Evolutionary conservation across 2,113 vertebrate genomes (phyloP), one percentile per base, ranked within the genome.

Genomic region (Puntigrus tetrazona): DNA sequence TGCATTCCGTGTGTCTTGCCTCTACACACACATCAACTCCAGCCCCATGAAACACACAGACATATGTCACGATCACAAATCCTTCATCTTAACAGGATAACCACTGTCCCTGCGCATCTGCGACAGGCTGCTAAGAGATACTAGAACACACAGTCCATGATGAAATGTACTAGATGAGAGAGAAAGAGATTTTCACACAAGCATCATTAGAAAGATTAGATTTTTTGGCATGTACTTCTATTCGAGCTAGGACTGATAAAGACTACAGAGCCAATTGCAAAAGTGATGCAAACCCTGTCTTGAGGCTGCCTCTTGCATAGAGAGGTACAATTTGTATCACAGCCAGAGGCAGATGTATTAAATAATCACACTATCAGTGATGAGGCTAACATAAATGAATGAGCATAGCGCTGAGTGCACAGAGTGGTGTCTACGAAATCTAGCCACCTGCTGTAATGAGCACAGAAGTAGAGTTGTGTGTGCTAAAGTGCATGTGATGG

Each of bases 381-480:
- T 22, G 90, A 81, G 83, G 85, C n/a, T n/a, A 89, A 90, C 86
- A 59, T 0, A 67, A 73, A 89, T 89, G 86, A 90, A 92, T 93
- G 65, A 80, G 59, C 38, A n/a, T n/a, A 47, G 9, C 1, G 36
- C 55, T 78, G 22, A 79, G 78, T 20, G 77, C 77, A 63, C 38
- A 22, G 41, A 65, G 25, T 31, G 61, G 41, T 65, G 59, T 80
- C 31, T 80, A 41, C 5, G 41, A 80, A 80, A 80, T 80, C 78
- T 65, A n/a, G 41, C 47, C 78, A 80, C 38, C n/a, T n/a, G n/a
- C 59, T 65, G 27, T 80, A 67, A 80, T 63, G 25, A 80, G 25
- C 38, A 45, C 5, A 5, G 77, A 79, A 43, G 41, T 16, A 22
- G 16, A 18, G 1, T 29, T 43, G 50, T n/a, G n/a, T n/a, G n/a